Conservation (phyloP, 2,113 vertebrate genomes). For the Zosterops pallidus region DNA sequence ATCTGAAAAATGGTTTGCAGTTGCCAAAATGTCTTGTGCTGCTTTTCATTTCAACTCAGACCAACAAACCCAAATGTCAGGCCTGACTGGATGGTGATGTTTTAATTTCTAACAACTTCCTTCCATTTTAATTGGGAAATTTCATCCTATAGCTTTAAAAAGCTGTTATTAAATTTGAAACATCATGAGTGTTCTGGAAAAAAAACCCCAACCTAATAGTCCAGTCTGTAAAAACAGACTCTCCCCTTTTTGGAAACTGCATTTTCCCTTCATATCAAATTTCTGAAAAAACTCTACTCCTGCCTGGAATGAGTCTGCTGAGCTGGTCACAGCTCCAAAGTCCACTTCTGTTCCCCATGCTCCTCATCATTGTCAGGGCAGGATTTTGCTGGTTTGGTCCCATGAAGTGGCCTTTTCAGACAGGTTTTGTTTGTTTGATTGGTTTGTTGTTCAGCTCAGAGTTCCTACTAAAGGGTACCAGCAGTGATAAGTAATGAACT, state of each 20-base stretch:
- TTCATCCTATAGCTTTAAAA: background rate
- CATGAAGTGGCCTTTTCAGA: background rate
- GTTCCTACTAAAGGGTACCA: background rate
- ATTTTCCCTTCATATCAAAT: background rate
- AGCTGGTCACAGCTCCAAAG: background rate
- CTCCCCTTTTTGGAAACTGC: background rate
- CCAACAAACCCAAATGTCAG: background rate
- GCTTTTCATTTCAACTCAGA: background rate
- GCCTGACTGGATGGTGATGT: background rate
- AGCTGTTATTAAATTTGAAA: background rate
- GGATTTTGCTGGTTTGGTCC: background rate
- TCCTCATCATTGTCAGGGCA: background rate
- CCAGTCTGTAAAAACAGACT: background rate
- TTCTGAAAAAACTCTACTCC: background rate
- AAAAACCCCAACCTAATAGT: background rate
- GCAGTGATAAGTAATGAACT: conserved; percentile 34
- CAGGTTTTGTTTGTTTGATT: background rate
- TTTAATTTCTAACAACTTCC: background rate
- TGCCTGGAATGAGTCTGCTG: background rate
- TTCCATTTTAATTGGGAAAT: background rate
- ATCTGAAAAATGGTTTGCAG: conserved; percentile 2
- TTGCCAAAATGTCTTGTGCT: background rate
- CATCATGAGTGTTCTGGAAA: background rate
- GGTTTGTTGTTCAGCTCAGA: background rate
- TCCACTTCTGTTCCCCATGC: fast-evolving